Conservation (phyloP, 2,888 invertebrate genomes). For the Mimachlamys varia region DNA sequence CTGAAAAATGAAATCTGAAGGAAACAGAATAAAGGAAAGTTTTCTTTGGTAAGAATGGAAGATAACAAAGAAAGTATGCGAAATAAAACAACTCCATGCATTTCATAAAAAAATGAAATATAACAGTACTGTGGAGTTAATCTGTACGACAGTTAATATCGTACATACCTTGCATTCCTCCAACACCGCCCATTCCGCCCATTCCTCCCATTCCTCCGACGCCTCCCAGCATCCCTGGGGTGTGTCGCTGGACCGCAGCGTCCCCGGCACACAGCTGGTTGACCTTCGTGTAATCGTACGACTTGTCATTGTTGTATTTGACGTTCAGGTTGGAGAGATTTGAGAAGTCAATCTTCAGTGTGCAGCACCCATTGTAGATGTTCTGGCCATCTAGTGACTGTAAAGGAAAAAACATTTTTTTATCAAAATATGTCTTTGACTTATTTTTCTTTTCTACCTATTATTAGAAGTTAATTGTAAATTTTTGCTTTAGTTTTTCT, state of each 20-base stretch:
- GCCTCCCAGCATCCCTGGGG: slow-evolving; percentile 46
- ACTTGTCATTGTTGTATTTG: slow-evolving; percentile 99
- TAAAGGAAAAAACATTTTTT: slow-evolving; percentile 61
- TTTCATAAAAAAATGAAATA: background rate
- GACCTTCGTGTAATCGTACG: slow-evolving; percentile 99
- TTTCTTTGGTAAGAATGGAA: too few relatives aligned
- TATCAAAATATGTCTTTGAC: slow-evolving; percentile 37
- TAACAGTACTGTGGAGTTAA: too few relatives aligned
- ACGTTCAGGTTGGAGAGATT: slow-evolving; percentile 99
- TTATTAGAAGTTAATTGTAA: background rate
- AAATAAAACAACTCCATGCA: too few relatives aligned
- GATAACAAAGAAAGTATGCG: too few relatives aligned
- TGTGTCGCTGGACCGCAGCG: slow-evolving; percentile 62
- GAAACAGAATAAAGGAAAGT: too few relatives aligned
- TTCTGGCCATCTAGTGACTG: slow-evolving; percentile 98
- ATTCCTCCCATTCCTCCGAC: slow-evolving; percentile 31
- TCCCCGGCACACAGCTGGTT: slow-evolving; percentile 96
- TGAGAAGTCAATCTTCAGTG: slow-evolving; percentile 98
- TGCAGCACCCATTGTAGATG: slow-evolving; percentile 99
- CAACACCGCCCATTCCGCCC: background rate
- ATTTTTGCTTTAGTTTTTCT: background rate
- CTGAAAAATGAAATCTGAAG: too few relatives aligned
- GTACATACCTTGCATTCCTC: slow-evolving; percentile 33
- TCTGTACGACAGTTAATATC: too few relatives aligned
- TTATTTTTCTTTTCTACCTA: background rate